Evolutionary conservation across 2,797 vertebrate species (phyloP), one percentile per base, ranked within the genome.

Genomic region (Acanthiza pusilla): DNA sequence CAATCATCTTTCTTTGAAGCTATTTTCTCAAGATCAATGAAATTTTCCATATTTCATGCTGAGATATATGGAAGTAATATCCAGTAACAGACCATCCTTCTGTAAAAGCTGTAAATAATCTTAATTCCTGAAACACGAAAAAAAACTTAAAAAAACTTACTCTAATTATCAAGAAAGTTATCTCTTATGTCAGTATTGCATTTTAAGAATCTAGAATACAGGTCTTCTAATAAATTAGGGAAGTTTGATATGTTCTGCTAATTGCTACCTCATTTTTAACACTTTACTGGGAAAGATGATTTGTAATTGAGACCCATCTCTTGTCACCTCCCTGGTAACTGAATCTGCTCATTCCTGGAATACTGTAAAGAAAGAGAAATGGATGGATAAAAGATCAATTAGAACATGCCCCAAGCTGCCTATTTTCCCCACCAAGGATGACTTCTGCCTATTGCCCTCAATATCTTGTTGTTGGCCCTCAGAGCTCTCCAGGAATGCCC

Each of bases 261-360:
- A 65, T 51, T 70, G 20, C 7, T 61, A 34, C 13, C 21, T 72
- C 18, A 21, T 74, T 94, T 77, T 85, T 87, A 72, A 36, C 15
- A 26, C 1, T 5, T 62, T 70, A 45, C 13, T 53, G 13, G 19
- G 23, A 86, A 70, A 75, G 2, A 3, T 0, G 0, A 13, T 58
- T 75, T 79, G 20, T 51, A 66, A 18, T 38, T 57, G 40, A 62
- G 8, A 68, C 9, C 1, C 7, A 55, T 48, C 12, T 50, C 48
- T 53, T 81, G 8, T 9, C 18, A 72, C 14, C 18, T 83, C 5
- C 15, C 7, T 32, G 42, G 5, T 40, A 62, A 58, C 4, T 38
- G n/a, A 81, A 63, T 70, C 15, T 72, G 8, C 9, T 80, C 5
- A 77, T 80, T 65, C 38, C 20, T 63, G 34, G 21, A 74, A 40